Percentiles rank a stretch among this genome's conserved stretches.
Evolutionary conservation across 2,113 vertebrate genomes (phyloP).

Genomic region (Apodemus sylvaticus): DNA sequence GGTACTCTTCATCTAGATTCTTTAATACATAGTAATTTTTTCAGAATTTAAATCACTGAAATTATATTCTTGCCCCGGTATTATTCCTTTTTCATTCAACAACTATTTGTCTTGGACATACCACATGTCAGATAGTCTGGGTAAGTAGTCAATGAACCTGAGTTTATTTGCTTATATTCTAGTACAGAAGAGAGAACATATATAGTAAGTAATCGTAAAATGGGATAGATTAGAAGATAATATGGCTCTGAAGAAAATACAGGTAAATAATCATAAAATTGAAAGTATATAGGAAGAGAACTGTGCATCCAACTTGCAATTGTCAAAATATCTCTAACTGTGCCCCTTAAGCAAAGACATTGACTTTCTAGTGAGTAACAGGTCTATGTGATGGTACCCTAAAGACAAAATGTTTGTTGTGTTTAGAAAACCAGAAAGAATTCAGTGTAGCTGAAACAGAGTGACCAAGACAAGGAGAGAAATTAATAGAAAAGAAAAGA

Average conservation of each 20-base stretch:
- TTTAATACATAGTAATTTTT: background rate
- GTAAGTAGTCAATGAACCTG: background rate
- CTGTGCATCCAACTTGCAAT: background rate
- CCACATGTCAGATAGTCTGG: background rate
- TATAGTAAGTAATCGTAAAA: background rate
- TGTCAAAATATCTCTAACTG: background rate
- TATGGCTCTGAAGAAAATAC: background rate
- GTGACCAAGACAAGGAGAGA: background rate
- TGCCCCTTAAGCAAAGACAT: background rate
- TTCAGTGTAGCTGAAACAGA: background rate
- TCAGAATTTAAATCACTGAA: background rate
- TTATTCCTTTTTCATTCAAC: background rate
- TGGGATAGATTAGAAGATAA: background rate
- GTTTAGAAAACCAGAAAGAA: background rate
- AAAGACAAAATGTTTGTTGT: background rate
- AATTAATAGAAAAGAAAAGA: background rate
- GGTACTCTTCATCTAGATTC: background rate
- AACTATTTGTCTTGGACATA: background rate
- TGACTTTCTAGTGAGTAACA: background rate
- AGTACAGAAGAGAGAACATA: background rate
- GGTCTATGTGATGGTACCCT: background rate
- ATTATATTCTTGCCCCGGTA: background rate
- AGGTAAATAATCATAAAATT: background rate
- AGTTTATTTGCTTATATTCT: background rate
- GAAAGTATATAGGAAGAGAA: background rate